phyloP scores from a whole-genome alignment of 2,113 vertebrate genomes.

The Corythoichthys intestinalis region DNA sequence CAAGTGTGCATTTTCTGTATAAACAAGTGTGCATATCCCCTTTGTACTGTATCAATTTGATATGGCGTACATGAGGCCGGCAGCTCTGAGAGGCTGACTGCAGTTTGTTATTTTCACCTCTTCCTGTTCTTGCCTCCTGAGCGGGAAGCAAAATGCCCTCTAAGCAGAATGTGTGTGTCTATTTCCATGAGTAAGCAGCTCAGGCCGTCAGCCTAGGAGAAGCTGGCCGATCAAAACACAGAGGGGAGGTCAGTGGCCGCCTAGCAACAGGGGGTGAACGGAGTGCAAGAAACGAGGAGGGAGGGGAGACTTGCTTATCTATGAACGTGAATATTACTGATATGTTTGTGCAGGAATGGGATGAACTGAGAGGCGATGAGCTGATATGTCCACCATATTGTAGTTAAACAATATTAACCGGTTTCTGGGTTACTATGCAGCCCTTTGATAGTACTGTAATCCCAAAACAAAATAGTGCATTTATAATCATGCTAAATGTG shows the following conservation, averaged over 20 bases:
- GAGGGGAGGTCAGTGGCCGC: constrained; percentile 31
- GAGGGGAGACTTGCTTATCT: constrained; percentile 10
- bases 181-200: constrained; percentile 71
- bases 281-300: constrained; percentile 10
- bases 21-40: neutral
- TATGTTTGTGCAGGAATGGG: constrained; percentile 4
- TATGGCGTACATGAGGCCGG: neutral
- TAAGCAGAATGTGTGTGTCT: constrained; percentile 62
- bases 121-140: constrained; percentile 60
- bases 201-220: constrained; percentile 48
- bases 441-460: constrained; percentile 40
- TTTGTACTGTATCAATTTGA: neutral
- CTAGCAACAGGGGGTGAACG: constrained; percentile 26
- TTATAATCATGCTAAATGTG: constrained; percentile 46
- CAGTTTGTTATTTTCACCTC: constrained; percentile 59
- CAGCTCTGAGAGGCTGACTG: constrained; percentile 28
- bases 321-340: neutral
- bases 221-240: constrained; percentile 42
- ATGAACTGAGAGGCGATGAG: constrained; percentile 8
- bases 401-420: constrained; percentile 5
- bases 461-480: constrained; percentile 49
- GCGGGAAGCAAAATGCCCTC: constrained; percentile 67
- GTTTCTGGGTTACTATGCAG: constrained; percentile 38
- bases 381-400: constrained; percentile 10
- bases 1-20: neutral